Conservation (phyloP, 2,113 vertebrate species). For the Bungarus multicinctus region DNA sequence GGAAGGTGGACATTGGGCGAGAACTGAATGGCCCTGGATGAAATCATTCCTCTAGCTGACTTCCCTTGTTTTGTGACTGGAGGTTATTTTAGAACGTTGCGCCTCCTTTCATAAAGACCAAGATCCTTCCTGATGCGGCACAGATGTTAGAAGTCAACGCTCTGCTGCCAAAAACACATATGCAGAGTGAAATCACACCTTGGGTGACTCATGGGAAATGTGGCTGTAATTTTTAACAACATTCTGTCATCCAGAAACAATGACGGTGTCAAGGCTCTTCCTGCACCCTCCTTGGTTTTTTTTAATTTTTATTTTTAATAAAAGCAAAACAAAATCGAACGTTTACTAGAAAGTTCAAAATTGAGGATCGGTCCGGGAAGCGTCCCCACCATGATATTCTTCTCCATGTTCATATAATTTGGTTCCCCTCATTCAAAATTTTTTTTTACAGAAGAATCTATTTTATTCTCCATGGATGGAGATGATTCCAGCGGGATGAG, state of each 20-base stretch:
- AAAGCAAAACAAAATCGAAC: not conserved
- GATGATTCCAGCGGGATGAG: not conserved
- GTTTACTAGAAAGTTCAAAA: not conserved
- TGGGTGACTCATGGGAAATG: slow-evolving; percentile 30
- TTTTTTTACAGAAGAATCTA: not conserved
- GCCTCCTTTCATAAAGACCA: not conserved
- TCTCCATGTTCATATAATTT: not conserved
- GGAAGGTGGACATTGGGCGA: not conserved
- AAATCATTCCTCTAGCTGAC: slow-evolving; percentile 4
- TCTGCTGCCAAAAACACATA: slow-evolving; percentile 20
- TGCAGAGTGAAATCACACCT: slow-evolving; percentile 20
- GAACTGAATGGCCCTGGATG: not conserved
- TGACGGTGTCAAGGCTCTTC: slow-evolving; percentile 11
- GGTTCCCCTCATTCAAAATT: not conserved
- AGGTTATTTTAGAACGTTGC: slow-evolving; percentile 24
- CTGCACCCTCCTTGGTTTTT: not conserved
- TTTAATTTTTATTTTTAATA: not conserved
- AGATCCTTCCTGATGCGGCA: slow-evolving; percentile 18
- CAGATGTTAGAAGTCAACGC: slow-evolving; percentile 45
- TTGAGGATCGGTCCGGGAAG: not conserved
- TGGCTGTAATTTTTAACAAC: slow-evolving; percentile 30
- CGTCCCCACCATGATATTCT: not conserved
- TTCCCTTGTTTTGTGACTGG: slow-evolving; percentile 9
- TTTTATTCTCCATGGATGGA: not conserved
- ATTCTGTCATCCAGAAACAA: slow-evolving; percentile 29